A percentile compares a stretch with the other conserved stretches of the same genome.
These are phyloP conservation scores for Eubasilissa regina DNA, from an alignment of 1,140 invertebrate species.

Conservation along the genomic window DNA sequence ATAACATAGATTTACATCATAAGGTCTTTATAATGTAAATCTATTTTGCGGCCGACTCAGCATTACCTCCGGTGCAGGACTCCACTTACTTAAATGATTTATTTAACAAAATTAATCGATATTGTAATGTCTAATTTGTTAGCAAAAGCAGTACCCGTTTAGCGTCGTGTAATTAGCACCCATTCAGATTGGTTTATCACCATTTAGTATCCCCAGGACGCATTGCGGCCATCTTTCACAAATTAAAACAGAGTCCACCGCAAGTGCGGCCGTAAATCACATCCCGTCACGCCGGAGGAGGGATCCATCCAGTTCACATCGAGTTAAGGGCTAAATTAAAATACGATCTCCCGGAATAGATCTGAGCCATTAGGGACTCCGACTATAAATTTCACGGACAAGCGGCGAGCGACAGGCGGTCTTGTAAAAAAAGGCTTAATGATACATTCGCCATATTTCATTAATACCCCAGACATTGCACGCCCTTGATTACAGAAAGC, in stretches of 20 bases:
- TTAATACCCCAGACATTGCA: conserved; percentile 3
- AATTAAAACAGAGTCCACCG: conserved; percentile 44
- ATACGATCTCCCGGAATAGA: conserved; percentile 57
- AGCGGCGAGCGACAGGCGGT: conserved; percentile 50
- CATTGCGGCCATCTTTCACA: conserved; percentile 44
- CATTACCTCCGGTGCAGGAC: too few species aligned
- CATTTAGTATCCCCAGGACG: conserved; percentile 15
- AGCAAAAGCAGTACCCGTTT: not conserved
- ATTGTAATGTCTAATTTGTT: not conserved
- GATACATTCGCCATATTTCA: conserved; percentile 53
- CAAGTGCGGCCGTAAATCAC: conserved; percentile 39
- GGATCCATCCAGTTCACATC: conserved; percentile 32
- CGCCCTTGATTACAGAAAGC: conserved; percentile 2
- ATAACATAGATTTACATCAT: too few species aligned
- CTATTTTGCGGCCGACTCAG: too few species aligned
- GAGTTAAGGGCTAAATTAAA: conserved; percentile 56
- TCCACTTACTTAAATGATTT: too few species aligned
- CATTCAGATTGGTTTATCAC: conserved; percentile 6
- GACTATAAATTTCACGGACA: conserved; percentile 58
- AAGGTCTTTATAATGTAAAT: too few species aligned
- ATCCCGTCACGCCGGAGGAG: conserved; percentile 30
- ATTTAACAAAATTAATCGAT: too few species aligned
- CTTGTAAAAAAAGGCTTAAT: conserved; percentile 40
- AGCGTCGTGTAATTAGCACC: not conserved
- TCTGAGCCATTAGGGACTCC: conserved; percentile 46